Evolutionary conservation across 1,140 invertebrate genomes (phyloP), one percentile per base, ranked within the genome.

Genomic region (Dreissena rostriformis): DNA sequence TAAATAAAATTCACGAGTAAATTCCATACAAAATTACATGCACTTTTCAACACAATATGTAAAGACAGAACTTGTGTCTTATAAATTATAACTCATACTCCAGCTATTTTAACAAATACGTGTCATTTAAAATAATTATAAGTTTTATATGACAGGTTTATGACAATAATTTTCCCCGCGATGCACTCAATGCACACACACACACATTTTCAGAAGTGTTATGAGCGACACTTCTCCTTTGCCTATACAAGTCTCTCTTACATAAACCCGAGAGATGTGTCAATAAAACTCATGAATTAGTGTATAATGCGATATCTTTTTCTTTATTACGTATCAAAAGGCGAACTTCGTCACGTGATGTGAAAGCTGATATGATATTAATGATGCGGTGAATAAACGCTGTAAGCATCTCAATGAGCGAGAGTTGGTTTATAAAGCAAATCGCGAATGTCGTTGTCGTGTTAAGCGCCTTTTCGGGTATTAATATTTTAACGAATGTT

Each of bases 331-430:
- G 78, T 81, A 81, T 81, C 72, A 70, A 72, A 49, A 55, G 52
- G 71, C 65, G 73, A 52, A 72, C 75, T 12, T 19, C 19, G 39
- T 81, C 79, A 81, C 79, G 79, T 81, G 79, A 71, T 65, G 10
- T 19, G 79, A 81, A 81, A 81, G 39, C 79, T 68, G 79, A 81
- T 81, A 81, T 81, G 79, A 71, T 81, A 73, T 81, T 81, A 81
- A 72, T 81, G 79, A 81, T 81, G 79, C 53, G 73, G 55, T 72
- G 79, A 81, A 81, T 51, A 71, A 72, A 73, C 39, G 39, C 39
- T 39, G 39, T 39, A 39, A 39, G 39, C 39, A 39, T 39, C 39
- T 8, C 39, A 39, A 39, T 39, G 39, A 39, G 39, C 39, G 39
- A 39, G 39, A 39, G 8, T n/a, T 39, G 39, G 39, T 39, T 39